phyloP scores from a whole-genome alignment of 2,888 invertebrate genomes.

The Argyresthia albistria region DNA sequence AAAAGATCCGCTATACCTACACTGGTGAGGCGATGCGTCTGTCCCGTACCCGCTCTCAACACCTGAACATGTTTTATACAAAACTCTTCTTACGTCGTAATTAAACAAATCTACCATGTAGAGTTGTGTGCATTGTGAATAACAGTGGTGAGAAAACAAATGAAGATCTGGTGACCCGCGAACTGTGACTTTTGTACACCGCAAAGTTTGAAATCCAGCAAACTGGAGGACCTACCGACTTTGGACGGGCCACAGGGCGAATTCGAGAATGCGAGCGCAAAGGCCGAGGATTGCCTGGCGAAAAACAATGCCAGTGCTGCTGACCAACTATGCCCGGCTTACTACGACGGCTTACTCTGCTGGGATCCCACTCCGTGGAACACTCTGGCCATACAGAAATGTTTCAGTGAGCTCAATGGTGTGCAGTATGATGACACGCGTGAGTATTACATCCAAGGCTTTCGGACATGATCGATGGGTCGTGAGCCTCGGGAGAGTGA shows the following conservation, averaged over 20 bases:
- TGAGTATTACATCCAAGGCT: constrained; percentile 69
- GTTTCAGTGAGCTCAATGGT: constrained; percentile 84
- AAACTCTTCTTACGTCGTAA: no score
- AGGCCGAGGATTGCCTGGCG: constrained; percentile 42
- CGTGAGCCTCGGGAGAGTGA: no score
- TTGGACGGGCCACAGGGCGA: constrained; percentile 44
- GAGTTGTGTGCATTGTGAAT: background rate
- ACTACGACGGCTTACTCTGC: constrained; percentile 84
- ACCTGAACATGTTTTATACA: background rate
- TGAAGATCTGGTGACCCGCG: background rate
- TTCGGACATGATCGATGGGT: no score
- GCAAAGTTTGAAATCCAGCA: constrained; percentile 24
- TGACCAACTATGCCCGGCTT: constrained; percentile 72
- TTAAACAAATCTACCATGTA: background rate
- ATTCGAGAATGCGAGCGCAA: constrained; percentile 45
- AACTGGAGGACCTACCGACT: constrained; percentile 65
- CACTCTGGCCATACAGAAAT: constrained; percentile 79
- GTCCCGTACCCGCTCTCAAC: background rate
- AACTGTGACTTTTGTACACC: constrained; percentile 5
- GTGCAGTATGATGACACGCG: constrained; percentile 86
- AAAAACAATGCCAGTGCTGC: constrained; percentile 32
- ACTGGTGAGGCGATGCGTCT: constrained; percentile 1
- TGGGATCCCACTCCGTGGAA: constrained; percentile 87
- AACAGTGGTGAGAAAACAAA: background rate
- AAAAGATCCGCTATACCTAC: constrained; percentile 45